Evolutionary conservation across 2,888 invertebrate genomes (phyloP).

Genomic region (Galeruca laticollis): DNA sequence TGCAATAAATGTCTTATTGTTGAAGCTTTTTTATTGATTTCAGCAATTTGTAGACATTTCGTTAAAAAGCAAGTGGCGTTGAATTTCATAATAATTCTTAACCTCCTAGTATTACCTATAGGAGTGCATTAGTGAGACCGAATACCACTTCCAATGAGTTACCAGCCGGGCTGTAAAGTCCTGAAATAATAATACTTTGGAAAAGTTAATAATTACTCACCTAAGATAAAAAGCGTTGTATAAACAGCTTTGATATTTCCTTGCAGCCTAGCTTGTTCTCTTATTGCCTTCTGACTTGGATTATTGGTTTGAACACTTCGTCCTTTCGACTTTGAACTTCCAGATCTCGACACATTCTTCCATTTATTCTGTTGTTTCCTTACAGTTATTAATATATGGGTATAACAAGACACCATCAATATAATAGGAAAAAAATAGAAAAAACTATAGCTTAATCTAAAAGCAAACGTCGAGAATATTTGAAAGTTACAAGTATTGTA

Average conservation of each 20-base stretch:
- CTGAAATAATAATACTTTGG: too few relatives aligned
- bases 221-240: conserved; percentile 73
- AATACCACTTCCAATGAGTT: too few relatives aligned
- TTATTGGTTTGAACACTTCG: conserved; percentile 32
- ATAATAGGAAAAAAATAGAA: conserved; percentile 72
- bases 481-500: conserved; percentile 44
- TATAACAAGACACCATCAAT: conserved; percentile 72
- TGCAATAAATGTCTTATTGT: too few relatives aligned
- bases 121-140: too few relatives aligned
- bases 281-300: conserved; percentile 50
- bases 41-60: too few relatives aligned
- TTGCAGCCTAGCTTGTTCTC: conserved; percentile 64
- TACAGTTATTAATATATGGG: conserved; percentile 72
- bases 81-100: too few relatives aligned
- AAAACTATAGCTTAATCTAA: conserved; percentile 68
- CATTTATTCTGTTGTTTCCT: conserved; percentile 69
- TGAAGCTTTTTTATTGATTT: too few relatives aligned
- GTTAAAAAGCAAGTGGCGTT: too few relatives aligned
- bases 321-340: conserved; percentile 60
- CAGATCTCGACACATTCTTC: conserved; percentile 64
- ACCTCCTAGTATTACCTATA: too few relatives aligned
- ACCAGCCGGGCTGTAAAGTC: too few relatives aligned
- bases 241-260: conserved; percentile 71
- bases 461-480: conserved; percentile 60
- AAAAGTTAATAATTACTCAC: neutral